phyloP scores from a whole-genome alignment of 2,888 invertebrate genomes.

The Caenorhabditis afra region DNA sequence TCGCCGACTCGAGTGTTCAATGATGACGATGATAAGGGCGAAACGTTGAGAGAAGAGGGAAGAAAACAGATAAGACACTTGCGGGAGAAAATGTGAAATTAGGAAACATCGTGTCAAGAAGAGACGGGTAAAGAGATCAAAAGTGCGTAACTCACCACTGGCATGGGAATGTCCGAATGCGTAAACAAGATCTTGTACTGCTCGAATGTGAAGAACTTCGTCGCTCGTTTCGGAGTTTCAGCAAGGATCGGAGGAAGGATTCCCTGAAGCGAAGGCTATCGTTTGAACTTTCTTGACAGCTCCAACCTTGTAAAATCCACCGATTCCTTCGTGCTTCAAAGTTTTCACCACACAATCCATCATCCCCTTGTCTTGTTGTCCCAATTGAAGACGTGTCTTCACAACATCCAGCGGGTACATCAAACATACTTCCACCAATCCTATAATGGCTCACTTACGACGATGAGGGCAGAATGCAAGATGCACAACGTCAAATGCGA shows the following conservation, averaged over 20 bases:
- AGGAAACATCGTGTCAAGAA: not conserved
- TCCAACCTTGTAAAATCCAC: conserved; percentile 75
- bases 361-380: conserved; percentile 85
- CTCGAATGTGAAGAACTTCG: conserved; percentile 95
- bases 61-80: conserved; percentile 6
- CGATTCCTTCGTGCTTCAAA: conserved; percentile 88
- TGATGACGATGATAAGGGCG: not conserved
- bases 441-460: conserved; percentile 80
- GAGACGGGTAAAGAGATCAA: conserved; percentile 23
- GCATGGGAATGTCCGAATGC: conserved; percentile 82
- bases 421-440: conserved; percentile 92
- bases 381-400: conserved; percentile 91
- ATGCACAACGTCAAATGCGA: no score
- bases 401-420: conserved; percentile 96
- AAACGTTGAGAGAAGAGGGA: not conserved
- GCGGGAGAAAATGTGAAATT: conserved; percentile 6
- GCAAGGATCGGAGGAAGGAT: conserved; percentile 93
- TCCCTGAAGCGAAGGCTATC: conserved; percentile 89
- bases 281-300: no score
- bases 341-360: conserved; percentile 92
- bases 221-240: conserved; percentile 94
- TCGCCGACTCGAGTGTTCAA: conserved; percentile 17
- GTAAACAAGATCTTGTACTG: conserved; percentile 91
- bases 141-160: conserved; percentile 46
- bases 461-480: not conserved